Evolutionary conservation across 2,113 vertebrate genomes (phyloP), one percentile per base, ranked within the genome.

Genomic region (Seriola aureovittata): DNA sequence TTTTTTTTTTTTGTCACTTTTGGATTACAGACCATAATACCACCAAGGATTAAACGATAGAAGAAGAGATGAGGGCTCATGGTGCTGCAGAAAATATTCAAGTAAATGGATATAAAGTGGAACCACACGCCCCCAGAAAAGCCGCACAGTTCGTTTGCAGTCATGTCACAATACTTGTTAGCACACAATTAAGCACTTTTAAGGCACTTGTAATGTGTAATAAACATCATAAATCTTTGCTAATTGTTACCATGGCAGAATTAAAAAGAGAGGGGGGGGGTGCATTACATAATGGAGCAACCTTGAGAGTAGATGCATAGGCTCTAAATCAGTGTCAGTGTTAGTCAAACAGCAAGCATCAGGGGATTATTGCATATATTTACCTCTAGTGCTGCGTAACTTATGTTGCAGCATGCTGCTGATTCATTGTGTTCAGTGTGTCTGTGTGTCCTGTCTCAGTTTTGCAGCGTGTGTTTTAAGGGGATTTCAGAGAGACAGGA

Each of bases 161-260:
- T 58, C 44, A 65, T 62, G 82, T 84, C 75, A 73, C 54, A 85
- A 77, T 71, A 82, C 80, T 84, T 80, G 64, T 85, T 85, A 66
- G 63, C 82, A 66, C 55, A 71, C 80, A 78, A 44, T 29, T 29
- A 72, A 79, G 65, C 58, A 64, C 81, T 85, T 84, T 88, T 71
- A 86, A 73, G 64, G 81, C 79, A 66, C 71, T 85, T 85, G 83
- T 83, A 55, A 71, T 36, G 40, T 48, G 50, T 44, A 50, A 68
- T 88, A 89, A 89, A 88, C 85, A 88, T 80, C 80, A 78, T 84
- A 85, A 66, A 58, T 88, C 80, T 80, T 69, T 65, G 62, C 59
- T 73, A 76, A 89, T 82, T 66, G 89, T 83, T 84, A 63, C 84
- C 46, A 87, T 75, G 70, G 80, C 71, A 60, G 80, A 86, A 81